Conservation (phyloP, 2,113 vertebrate genomes). For the Tyto alba region DNA sequence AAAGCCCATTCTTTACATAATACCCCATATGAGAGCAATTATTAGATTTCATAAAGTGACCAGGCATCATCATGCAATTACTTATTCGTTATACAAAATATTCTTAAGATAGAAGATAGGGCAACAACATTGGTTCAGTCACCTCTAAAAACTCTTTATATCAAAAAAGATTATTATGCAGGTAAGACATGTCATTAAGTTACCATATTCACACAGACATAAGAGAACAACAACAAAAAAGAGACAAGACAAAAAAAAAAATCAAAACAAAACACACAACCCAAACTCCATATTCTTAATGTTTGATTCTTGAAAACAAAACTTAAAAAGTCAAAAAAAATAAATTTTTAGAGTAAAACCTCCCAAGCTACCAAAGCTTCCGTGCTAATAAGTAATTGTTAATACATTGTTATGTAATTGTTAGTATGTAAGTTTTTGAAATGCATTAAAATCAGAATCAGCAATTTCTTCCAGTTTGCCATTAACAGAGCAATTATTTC, state of each 20-base stretch:
- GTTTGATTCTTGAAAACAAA: background rate
- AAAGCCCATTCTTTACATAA: background rate
- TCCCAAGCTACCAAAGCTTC: background rate
- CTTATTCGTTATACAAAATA: background rate
- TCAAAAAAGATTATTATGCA: background rate
- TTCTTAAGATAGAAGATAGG: background rate
- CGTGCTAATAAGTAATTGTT: background rate
- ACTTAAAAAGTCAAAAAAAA: background rate
- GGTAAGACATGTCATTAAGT: background rate
- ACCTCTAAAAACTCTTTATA: background rate
- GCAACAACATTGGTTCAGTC: background rate
- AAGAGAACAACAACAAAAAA: no score
- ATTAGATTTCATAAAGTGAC: background rate
- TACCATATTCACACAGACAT: background rate
- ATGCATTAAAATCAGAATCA: background rate
- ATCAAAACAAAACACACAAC: background rate
- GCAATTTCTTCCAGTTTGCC: background rate
- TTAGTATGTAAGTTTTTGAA: background rate
- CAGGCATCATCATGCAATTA: background rate
- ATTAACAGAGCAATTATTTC: background rate
- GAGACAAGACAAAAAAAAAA: rapidly evolving
- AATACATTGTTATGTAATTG: background rate
- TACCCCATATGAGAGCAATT: background rate
- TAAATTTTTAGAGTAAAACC: background rate
- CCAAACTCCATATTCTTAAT: background rate